These are phyloP conservation scores for Brachionus plicatilis DNA, from an alignment of 1,140 invertebrate species.

Conservation along the genomic window DNA sequence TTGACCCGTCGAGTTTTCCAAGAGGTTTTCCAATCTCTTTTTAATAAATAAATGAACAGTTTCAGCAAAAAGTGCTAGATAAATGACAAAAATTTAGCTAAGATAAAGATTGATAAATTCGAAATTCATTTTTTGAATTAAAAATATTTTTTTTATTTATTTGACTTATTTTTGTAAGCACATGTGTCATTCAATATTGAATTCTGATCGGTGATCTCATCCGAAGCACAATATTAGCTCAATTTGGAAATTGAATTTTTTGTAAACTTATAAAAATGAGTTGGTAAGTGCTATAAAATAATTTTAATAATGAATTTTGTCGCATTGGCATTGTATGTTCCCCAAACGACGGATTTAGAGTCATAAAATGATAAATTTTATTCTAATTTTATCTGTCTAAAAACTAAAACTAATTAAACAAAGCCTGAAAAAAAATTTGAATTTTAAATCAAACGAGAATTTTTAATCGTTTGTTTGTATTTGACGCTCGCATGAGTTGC, in stretches of 20 bases:
- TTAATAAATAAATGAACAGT: background rate
- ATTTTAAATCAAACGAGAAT: conserved; percentile 18
- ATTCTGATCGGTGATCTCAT: too few species aligned
- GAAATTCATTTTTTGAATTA: background rate
- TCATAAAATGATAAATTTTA: conserved; percentile 17
- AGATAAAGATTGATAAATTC: background rate
- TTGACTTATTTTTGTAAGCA: too few species aligned
- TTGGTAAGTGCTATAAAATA: background rate
- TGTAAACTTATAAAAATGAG: background rate
- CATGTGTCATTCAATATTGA: too few species aligned
- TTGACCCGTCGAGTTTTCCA: background rate
- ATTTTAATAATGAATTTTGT: background rate
- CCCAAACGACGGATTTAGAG: background rate
- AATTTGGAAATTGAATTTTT: background rate
- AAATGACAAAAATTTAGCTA: background rate
- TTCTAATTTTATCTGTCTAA: background rate
- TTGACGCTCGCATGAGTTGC: background rate
- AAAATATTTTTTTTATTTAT: too few species aligned
- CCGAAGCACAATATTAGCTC: background rate
- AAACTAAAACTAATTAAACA: conserved; percentile 17
- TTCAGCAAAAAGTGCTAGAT: too few species aligned
- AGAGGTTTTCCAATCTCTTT: background rate
- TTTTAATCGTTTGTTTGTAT: background rate
- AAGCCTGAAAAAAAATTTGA: background rate
- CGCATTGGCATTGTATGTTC: background rate